Percentiles rank a stretch among this genome's conserved stretches.
Conservation (phyloP, 1,140 invertebrate genomes). For the Conus betulinus region DNA sequence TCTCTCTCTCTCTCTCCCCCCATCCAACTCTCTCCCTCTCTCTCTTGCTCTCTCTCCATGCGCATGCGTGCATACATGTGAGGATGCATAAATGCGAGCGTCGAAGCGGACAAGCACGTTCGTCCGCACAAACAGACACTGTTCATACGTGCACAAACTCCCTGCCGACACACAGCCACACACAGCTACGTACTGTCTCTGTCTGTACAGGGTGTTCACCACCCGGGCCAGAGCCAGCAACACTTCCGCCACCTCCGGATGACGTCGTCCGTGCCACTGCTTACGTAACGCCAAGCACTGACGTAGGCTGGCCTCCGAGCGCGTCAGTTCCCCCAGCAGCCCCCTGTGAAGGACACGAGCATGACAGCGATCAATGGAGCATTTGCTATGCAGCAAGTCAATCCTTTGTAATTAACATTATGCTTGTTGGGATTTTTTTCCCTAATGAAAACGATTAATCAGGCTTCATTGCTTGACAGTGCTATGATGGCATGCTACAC, state of each 20-base stretch:
- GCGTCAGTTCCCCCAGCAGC: conserved; percentile 55
- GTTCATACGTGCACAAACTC: conserved; percentile 24
- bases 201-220: conserved; percentile 44
- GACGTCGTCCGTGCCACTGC: conserved; percentile 64
- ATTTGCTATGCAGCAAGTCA: no score
- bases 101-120: not conserved
- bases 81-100: no score
- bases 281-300: conserved; percentile 59
- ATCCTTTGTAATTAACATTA: no score
- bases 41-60: no score
- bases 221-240: conserved; percentile 51
- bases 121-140: not conserved
- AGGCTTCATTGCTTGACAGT: no score
- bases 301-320: conserved; percentile 59
- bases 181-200: conserved; percentile 47
- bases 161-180: not conserved
- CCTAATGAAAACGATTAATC: no score
- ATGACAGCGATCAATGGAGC: no score
- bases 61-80: no score
- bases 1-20: no score
- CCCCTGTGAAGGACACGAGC: conserved; percentile 44
- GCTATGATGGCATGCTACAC: no score
- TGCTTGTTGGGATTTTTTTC: no score
- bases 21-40: no score
- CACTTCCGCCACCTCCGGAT: conserved; percentile 64